Conservation (phyloP, 2,797 vertebrate species). For the Galagoides demidoff region DNA sequence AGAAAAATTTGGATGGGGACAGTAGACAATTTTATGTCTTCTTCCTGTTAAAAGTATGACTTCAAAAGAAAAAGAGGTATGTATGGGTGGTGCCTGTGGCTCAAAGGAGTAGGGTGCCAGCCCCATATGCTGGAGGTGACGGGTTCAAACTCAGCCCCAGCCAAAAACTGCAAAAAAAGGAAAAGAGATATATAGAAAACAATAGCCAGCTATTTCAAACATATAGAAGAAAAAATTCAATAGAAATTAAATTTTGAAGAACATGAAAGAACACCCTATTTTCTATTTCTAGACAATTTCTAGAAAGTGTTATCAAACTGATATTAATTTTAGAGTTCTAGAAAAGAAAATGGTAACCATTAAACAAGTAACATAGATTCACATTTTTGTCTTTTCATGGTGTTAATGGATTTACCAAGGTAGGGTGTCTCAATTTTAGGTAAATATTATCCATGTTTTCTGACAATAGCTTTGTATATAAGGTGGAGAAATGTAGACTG, state of each 20-base stretch:
- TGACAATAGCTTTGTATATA: not conserved
- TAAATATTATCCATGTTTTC: not conserved
- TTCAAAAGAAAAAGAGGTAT: not conserved
- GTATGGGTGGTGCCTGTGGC: too few relatives aligned
- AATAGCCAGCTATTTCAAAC: not conserved
- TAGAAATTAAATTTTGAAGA: slow-evolving; percentile 20
- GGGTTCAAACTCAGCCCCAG: too few relatives aligned
- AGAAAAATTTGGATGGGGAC: not conserved
- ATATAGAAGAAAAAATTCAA: not conserved
- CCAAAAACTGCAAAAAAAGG: not conserved
- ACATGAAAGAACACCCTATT: not conserved
- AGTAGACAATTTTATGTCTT: not conserved
- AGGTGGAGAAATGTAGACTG: not conserved
- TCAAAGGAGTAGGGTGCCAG: too few relatives aligned
- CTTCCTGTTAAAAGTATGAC: slow-evolving; percentile 10
- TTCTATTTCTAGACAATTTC: not conserved
- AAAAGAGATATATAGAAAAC: not conserved
- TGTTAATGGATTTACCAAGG: not conserved
- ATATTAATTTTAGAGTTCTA: not conserved
- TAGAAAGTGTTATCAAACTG: not conserved
- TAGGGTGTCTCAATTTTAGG: not conserved
- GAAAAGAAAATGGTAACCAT: not conserved
- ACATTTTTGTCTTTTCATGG: not conserved
- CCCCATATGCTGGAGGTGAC: too few relatives aligned
- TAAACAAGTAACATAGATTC: not conserved